Evolutionary conservation across 2,113 vertebrate species (phyloP), one percentile per base, ranked within the genome.

Genomic region (Bathybates hornii): DNA sequence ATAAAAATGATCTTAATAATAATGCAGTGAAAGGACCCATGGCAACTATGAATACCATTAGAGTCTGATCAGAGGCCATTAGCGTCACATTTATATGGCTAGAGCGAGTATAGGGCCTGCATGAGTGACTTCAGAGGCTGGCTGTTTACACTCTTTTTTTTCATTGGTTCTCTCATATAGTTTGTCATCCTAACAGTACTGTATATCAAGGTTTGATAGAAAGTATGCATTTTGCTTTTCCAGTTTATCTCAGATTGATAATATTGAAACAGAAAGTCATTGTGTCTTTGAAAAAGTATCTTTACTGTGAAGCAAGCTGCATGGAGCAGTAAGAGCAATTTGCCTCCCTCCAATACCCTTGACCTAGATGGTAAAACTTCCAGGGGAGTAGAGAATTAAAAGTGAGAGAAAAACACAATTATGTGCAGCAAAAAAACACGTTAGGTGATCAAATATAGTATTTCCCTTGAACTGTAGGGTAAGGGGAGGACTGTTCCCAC

Each of bases 1-100:
- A 96, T 96, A 96, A 96, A 97, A 97, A 96, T 96, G 80, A 94
- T 96, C 93, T 94, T 94, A 94, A 96, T 97, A 96, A 94, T 95
- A 92, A 94, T 52, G 59, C 91, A 81, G 92, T 89, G 92, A 95
- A 94, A 93, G 89, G 95, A 95, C 93, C 94, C 95, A 91, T 88
- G 93, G 95, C 93, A 94, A 93, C 95, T 95, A 95, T 97, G 96
- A 96, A 97, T 96, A 96, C 90, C 93, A 96, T 96, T 96, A 96
- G 78, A 88, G 86, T 43, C 85, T 93, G 91, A 96, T 96, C 94
- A 92, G 88, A 93, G 91, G 92, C 93, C 38, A 84, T 95, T 95
- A 94, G 89, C 89, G 86, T 94, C 93, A 94, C 89, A 94, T 93
- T 95, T 90, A 92, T 93, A 86, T 88, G 85, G 92, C 93, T 89